phyloP scores from a whole-genome alignment of 2,888 invertebrate species.

The Yponomeuta plumbellus region DNA sequence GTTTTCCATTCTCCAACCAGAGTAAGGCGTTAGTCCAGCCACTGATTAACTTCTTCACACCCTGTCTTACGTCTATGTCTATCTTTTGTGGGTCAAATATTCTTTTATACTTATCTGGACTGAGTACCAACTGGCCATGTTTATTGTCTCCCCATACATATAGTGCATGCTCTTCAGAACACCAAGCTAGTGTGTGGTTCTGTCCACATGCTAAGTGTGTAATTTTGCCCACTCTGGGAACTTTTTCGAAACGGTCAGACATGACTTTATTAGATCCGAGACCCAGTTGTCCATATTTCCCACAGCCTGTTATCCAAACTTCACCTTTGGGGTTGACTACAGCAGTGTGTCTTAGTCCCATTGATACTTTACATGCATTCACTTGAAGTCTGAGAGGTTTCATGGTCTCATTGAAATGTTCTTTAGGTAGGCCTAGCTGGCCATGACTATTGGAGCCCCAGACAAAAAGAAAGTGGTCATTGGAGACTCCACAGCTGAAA shows the following conservation, averaged over 20 bases:
- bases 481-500: slow-evolving; percentile 84
- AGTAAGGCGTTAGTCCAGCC: slow-evolving; percentile 89
- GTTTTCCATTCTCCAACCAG: slow-evolving; percentile 76
- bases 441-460: slow-evolving; percentile 91
- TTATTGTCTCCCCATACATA: slow-evolving; percentile 91
- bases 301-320: slow-evolving; percentile 80
- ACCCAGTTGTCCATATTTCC: slow-evolving; percentile 82
- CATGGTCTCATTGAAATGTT: slow-evolving; percentile 52
- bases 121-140: slow-evolving; percentile 84
- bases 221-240: slow-evolving; percentile 74
- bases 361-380: slow-evolving; percentile 76
- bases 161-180: slow-evolving; percentile 71
- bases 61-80: slow-evolving; percentile 71
- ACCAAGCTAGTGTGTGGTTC: slow-evolving; percentile 83
- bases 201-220: slow-evolving; percentile 86
- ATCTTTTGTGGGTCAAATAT: slow-evolving; percentile 73
- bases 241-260: slow-evolving; percentile 66
- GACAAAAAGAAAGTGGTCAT: slow-evolving; percentile 81
- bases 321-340: slow-evolving; percentile 78
- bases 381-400: slow-evolving; percentile 58
- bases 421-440: slow-evolving; percentile 81
- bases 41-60: slow-evolving; percentile 75
- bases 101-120: slow-evolving; percentile 66
- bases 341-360: slow-evolving; percentile 82
- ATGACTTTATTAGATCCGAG: slow-evolving; percentile 53